Evolutionary conservation across 2,113 vertebrate species (phyloP).

Genomic region (Probosciger aterrimus): DNA sequence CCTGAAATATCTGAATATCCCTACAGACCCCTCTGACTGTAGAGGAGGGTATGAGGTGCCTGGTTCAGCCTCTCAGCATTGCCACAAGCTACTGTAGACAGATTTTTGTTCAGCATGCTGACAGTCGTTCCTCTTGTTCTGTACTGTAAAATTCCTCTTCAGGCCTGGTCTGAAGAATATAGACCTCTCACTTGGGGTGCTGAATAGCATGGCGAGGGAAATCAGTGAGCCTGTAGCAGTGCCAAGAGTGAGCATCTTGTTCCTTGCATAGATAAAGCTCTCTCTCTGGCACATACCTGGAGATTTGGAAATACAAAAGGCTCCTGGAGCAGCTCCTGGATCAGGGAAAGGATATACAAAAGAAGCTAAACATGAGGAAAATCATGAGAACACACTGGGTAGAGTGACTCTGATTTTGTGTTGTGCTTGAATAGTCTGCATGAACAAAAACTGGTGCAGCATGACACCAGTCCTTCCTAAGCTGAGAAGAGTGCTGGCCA

Average conservation of each 20-base stretch:
- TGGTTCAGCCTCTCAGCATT: neutral
- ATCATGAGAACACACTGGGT: neutral
- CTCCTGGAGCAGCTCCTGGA: neutral
- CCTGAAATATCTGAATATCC: neutral
- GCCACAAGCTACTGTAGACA: neutral
- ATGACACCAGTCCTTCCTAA: neutral
- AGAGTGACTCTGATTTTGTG: neutral
- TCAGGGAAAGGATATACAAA: neutral
- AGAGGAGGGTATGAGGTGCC: rapidly evolving
- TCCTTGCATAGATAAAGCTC: neutral
- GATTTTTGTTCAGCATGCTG: neutral
- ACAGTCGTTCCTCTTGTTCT: neutral
- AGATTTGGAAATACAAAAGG: neutral
- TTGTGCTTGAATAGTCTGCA: neutral
- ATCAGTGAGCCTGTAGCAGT: rapidly evolving
- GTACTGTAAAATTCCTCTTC: neutral
- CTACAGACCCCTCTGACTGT: rapidly evolving
- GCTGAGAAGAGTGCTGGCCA: neutral
- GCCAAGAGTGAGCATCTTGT: neutral
- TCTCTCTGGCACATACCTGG: neutral
- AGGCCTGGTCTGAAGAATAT: neutral
- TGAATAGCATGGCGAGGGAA: neutral
- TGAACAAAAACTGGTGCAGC: neutral
- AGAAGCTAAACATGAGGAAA: neutral
- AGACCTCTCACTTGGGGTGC: neutral